phyloP scores from a whole-genome alignment of 1,140 invertebrate genomes.

The Drosophila quadrilineata region DNA sequence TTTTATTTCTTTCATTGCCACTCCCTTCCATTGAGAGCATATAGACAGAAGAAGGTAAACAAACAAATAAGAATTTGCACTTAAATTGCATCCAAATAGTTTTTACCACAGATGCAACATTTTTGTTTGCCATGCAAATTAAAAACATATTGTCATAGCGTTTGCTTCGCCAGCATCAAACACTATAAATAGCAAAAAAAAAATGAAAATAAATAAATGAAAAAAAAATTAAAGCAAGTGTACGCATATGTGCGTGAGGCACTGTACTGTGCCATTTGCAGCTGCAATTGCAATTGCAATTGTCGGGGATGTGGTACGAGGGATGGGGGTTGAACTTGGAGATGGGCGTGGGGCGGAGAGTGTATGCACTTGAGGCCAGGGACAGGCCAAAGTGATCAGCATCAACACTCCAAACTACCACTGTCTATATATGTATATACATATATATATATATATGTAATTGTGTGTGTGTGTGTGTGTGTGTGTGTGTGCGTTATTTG shows the following conservation, averaged over 20 bases:
- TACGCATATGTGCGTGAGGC: not conserved
- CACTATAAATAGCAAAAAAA: constrained; percentile 60
- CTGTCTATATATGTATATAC: not conserved
- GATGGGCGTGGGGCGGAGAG: not conserved
- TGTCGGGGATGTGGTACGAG: not conserved
- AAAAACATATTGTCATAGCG: constrained; percentile 73
- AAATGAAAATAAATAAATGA: too few species aligned
- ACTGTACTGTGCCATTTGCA: too few species aligned
- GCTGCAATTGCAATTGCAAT: not conserved
- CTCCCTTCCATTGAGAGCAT: too few species aligned
- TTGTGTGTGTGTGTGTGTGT: constrained; percentile 19
- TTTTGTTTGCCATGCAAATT: constrained; percentile 64
- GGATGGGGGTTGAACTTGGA: not conserved
- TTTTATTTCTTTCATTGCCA: too few species aligned
- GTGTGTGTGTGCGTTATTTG: constrained; percentile 41
- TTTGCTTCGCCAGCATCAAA: constrained; percentile 35
- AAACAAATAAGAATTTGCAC: not conserved
- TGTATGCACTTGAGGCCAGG: constrained; percentile 38
- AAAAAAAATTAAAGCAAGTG: too few species aligned
- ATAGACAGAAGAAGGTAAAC: constrained; percentile 29
- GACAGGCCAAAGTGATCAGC: constrained; percentile 51
- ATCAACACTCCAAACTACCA: constrained; percentile 38
- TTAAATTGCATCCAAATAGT: constrained; percentile 56
- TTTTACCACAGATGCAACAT: constrained; percentile 48
- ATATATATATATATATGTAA: not conserved